Percentiles rank a stretch among this genome's conserved stretches.
Evolutionary conservation across 1,140 invertebrate genomes (phyloP).

Genomic region (Drosophila nebulosa): DNA sequence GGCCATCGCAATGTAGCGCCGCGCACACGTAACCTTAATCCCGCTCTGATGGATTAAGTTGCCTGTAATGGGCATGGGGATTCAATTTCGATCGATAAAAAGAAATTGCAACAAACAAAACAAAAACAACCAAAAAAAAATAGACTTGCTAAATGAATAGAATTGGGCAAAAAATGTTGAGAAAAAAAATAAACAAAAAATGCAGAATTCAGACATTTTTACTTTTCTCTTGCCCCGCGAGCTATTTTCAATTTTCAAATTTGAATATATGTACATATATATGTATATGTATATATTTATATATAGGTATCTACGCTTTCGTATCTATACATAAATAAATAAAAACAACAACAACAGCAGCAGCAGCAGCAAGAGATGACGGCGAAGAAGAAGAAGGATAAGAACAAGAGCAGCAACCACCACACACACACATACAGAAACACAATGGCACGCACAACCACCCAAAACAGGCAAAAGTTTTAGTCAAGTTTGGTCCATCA

Average conservation of each 20-base stretch:
- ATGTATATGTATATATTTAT: not conserved
- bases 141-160: constrained; percentile 2
- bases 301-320: constrained; percentile 7
- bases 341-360: not conserved
- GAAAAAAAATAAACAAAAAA: constrained; percentile 22
- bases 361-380: not conserved
- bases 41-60: constrained; percentile 35
- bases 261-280: constrained; percentile 18
- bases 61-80: not conserved
- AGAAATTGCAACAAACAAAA: constrained; percentile 1
- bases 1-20: constrained; percentile 15
- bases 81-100: constrained; percentile 10
- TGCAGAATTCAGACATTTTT: not conserved
- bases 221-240: constrained; percentile 1
- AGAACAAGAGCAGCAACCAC: constrained; percentile 1
- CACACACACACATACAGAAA: not conserved
- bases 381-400: not conserved
- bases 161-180: too few relatives aligned
- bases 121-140: not conserved
- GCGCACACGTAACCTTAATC: constrained; percentile 31
- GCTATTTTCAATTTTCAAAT: constrained; percentile 26
- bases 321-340: not conserved
- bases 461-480: constrained; percentile 8
- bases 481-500: constrained; percentile 26
- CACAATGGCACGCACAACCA: not conserved